phyloP scores from a whole-genome alignment of 2,888 invertebrate species.

The Philonicus albiceps region DNA sequence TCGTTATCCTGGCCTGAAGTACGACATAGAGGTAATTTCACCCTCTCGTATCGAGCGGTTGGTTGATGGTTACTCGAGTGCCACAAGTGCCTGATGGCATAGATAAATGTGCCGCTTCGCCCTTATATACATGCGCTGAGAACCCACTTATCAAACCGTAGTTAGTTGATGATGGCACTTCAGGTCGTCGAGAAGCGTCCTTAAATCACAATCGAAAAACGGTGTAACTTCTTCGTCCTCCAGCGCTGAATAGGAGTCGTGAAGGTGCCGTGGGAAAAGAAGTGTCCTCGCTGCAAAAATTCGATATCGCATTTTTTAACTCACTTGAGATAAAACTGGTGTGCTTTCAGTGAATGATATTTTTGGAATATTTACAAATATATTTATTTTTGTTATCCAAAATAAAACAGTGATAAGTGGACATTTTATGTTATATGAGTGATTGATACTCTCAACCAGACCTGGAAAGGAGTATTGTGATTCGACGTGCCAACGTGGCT shows the following conservation, averaged over 20 bases:
- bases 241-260: background rate
- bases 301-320: background rate
- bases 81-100: constrained; percentile 41
- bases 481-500: constrained; percentile 58
- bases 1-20: constrained; percentile 47
- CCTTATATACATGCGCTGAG: constrained; percentile 45
- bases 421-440: background rate
- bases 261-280: background rate
- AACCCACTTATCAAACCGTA: constrained; percentile 46
- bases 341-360: background rate
- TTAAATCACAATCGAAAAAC: constrained; percentile 39
- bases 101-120: constrained; percentile 39
- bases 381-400: background rate
- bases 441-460: background rate
- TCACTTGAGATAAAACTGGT: background rate
- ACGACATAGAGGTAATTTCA: constrained; percentile 21
- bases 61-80: constrained; percentile 40
- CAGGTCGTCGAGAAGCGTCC: constrained; percentile 56
- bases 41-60: constrained; percentile 43
- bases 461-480: background rate
- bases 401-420: background rate
- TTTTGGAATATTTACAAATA: background rate
- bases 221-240: constrained; percentile 14
- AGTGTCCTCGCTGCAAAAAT: background rate
- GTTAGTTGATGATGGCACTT: constrained; percentile 63